Conservation (phyloP, 2,797 vertebrate species). For the Australoheros facetus region DNA sequence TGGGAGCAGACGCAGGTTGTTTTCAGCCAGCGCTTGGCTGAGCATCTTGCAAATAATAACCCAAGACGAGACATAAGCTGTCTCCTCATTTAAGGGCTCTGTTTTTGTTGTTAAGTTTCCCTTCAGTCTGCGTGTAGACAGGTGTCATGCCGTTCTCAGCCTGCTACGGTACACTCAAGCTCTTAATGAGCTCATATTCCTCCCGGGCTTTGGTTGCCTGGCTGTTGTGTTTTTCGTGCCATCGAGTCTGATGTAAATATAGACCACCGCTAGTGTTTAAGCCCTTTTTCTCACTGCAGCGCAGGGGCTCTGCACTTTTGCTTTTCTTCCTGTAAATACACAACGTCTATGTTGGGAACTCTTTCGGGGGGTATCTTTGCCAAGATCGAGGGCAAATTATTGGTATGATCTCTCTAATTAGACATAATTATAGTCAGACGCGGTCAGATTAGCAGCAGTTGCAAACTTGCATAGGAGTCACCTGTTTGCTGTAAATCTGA, state of each 20-base stretch:
- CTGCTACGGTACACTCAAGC: slow-evolving; percentile 30
- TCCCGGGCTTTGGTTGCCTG: slow-evolving; percentile 54
- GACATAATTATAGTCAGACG: slow-evolving; percentile 70
- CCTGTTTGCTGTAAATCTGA: slow-evolving; percentile 74
- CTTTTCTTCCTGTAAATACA: slow-evolving; percentile 33
- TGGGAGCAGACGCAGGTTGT: background rate
- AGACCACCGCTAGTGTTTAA: slow-evolving; percentile 40
- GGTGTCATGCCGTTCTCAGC: slow-evolving; percentile 37
- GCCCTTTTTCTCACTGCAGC: slow-evolving; percentile 14
- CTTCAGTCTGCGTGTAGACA: slow-evolving; percentile 33
- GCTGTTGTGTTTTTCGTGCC: slow-evolving; percentile 55
- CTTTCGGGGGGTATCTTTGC: slow-evolving; percentile 33
- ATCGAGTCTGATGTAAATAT: slow-evolving; percentile 58
- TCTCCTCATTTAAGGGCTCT: slow-evolving; percentile 27
- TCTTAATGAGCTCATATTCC: slow-evolving; percentile 50
- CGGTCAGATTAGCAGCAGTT: slow-evolving; percentile 58
- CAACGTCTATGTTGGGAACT: slow-evolving; percentile 31
- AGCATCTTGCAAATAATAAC: slow-evolving; percentile 36
- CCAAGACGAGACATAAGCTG: slow-evolving; percentile 10
- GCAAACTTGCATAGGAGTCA: slow-evolving; percentile 61
- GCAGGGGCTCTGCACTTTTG: slow-evolving; percentile 10
- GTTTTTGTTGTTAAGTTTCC: slow-evolving; percentile 32
- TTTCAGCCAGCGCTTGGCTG: slow-evolving; percentile 12
- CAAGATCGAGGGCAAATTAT: slow-evolving; percentile 66
- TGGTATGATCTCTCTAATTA: slow-evolving; percentile 68